These are phyloP conservation scores for Paradoxurus hermaphroditus DNA, from an alignment of 2,113 vertebrate genomes.

Conservation along the genomic window DNA sequence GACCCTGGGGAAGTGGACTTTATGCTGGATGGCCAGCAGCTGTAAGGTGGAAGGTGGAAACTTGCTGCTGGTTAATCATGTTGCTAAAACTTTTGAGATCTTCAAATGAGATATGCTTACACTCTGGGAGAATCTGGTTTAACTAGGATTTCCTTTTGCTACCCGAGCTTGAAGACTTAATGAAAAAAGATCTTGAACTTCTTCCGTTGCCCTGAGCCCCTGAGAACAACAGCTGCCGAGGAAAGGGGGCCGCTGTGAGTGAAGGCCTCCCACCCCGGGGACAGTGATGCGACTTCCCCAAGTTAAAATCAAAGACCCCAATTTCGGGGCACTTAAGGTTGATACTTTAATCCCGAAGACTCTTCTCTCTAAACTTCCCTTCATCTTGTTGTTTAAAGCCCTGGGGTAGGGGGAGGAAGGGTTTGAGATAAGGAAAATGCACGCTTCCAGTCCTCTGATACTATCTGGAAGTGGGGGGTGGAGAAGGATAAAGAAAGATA, in stretches of 20 bases:
- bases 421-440: background rate
- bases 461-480: background rate
- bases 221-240: constrained; percentile 56
- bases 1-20: background rate
- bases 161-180: constrained; percentile 48
- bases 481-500: background rate
- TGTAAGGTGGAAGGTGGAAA: constrained; percentile 36
- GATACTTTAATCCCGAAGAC: constrained; percentile 21
- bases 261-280: background rate
- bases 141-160: constrained; percentile 69
- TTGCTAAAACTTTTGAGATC: constrained; percentile 58
- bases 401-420: background rate
- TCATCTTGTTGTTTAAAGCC: background rate
- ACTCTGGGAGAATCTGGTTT: constrained; percentile 64
- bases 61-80: constrained; percentile 51
- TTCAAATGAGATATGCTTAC: constrained; percentile 58
- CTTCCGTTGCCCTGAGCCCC: background rate
- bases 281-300: background rate
- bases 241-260: background rate
- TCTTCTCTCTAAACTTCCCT: background rate
- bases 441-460: background rate
- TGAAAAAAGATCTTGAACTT: constrained; percentile 69
- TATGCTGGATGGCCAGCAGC: constrained; percentile 29
- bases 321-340: background rate
- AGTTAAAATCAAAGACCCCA: constrained; percentile 6